Conservation (phyloP, 2,888 invertebrate species). For the Megastigmus dorsalis region DNA sequence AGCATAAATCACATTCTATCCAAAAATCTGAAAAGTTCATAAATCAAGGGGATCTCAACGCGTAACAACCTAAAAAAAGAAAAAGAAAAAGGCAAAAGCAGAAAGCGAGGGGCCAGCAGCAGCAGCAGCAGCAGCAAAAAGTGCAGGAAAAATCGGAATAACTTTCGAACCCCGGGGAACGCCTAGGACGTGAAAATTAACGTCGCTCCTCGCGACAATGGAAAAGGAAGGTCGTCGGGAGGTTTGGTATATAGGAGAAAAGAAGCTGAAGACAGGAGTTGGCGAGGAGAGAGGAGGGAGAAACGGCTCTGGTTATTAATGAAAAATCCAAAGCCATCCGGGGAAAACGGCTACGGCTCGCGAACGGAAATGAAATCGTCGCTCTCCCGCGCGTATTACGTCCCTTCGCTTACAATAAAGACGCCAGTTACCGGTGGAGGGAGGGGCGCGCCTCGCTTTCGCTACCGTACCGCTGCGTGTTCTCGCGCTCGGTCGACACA, state of each 20-base stretch:
- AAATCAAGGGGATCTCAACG: too few species aligned
- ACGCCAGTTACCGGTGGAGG: not conserved
- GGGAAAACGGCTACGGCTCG: too few species aligned
- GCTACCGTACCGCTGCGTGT: too few species aligned
- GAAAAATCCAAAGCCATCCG: conserved; percentile 35
- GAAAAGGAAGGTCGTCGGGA: too few species aligned
- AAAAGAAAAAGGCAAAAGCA: conserved; percentile 4
- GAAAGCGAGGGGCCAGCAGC: too few species aligned
- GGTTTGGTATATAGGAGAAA: too few species aligned
- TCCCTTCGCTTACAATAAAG: conserved; percentile 23
- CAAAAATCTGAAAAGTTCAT: conserved; percentile 5
- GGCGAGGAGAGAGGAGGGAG: not conserved
- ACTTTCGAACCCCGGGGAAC: not conserved
- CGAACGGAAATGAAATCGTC: conserved; percentile 50
- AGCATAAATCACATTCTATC: conserved; percentile 3
- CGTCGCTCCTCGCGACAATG: not conserved
- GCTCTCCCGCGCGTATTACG: too few species aligned
- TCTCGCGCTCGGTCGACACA: too few species aligned
- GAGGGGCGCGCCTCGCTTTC: not conserved
- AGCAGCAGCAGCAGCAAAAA: too few species aligned
- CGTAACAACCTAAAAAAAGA: too few species aligned
- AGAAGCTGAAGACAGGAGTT: too few species aligned
- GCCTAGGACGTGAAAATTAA: conserved; percentile 19
- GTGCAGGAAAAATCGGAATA: conserved; percentile 18
- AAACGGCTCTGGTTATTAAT: conserved; percentile 33